Conservation (phyloP, 2,888 invertebrate genomes). For the Agriopis marginaria region DNA sequence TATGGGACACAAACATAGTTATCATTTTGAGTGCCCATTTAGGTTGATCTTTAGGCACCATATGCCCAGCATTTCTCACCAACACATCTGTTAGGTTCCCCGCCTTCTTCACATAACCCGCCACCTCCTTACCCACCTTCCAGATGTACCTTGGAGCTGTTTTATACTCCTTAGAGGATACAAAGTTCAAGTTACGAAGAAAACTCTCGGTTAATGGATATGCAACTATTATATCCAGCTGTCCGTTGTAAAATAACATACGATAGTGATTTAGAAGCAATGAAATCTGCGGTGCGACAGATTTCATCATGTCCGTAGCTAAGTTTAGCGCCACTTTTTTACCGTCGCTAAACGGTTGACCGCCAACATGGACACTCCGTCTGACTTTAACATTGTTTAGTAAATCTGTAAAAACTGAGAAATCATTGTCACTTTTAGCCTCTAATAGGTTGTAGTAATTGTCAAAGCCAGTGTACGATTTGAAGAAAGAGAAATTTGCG, state of each 20-base stretch:
- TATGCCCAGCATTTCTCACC: constrained; percentile 92
- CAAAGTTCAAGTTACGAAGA: constrained; percentile 89
- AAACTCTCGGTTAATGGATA: constrained; percentile 87
- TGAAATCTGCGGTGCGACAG: constrained; percentile 80
- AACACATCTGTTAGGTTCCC: constrained; percentile 90
- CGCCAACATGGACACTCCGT: constrained; percentile 87
- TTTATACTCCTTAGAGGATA: constrained; percentile 87
- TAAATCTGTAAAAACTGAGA: constrained; percentile 65
- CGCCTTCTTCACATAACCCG: constrained; percentile 90
- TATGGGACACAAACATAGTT: constrained; percentile 78
- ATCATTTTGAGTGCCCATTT: constrained; percentile 86
- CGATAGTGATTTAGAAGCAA: constrained; percentile 79
- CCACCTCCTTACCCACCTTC: constrained; percentile 88
- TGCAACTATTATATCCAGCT: constrained; percentile 89
- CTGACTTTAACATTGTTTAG: constrained; percentile 75
- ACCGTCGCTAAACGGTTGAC: constrained; percentile 80
- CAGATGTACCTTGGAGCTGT: constrained; percentile 88
- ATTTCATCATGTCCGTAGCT: constrained; percentile 85
- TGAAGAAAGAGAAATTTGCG: constrained; percentile 71
- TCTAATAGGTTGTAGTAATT: constrained; percentile 91
- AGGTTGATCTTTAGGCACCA: constrained; percentile 88
- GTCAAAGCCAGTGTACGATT: constrained; percentile 90
- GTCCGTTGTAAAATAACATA: constrained; percentile 89
- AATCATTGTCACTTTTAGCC: constrained; percentile 74
- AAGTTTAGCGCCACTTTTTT: constrained; percentile 81